Evolutionary conservation across 2,113 vertebrate species (phyloP), one percentile per base, ranked within the genome.

Genomic region (Nematolebias whitei): DNA sequence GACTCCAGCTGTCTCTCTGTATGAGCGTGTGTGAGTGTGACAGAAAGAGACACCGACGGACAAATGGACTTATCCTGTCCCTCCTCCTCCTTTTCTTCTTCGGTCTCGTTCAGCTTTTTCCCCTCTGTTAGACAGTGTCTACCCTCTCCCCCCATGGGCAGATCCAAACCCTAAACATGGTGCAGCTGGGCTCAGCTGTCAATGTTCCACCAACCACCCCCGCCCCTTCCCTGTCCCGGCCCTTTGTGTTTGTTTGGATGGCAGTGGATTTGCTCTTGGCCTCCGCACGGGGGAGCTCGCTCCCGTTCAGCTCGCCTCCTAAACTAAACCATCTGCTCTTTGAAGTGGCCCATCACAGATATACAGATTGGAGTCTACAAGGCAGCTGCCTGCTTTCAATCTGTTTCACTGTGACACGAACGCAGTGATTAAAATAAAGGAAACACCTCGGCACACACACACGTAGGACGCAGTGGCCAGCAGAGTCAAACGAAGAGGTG

Each of bases 121-220:
- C 66, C 70, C 49, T 57, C 73, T 73, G 56, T 77, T 77, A 70
- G 35, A 63, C 61, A 20, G 67, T 60, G 75, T 78, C 74, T 71
- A 20, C 54, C 66, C 79, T 74, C 79, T 59, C 61, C 79, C 72
- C 82, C 75, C 68, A 72, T 15, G 14, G 73, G 82, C 76, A 47
- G 69, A 79, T 78, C 83, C 73, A 81, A 79, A 78, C 79, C 80
- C 78, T 71, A 85, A 90, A 86, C 80, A 82, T 60, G 13, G 53
- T 83, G 85, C 86, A 90, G 87, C 88, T 89, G 88, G 85, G 80
- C 86, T 84, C 83, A 87, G 88, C 88, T 90, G 86, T 91, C 88
- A 84, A 18, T 65, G 77, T 59, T 67, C 68, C 76, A 69, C 75
- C 51, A 52, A 61, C 65, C 59, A 67, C 71, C 75, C 62, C 74